phyloP scores from a whole-genome alignment of 2,888 invertebrate species.

The Protophormia terraenovae region DNA sequence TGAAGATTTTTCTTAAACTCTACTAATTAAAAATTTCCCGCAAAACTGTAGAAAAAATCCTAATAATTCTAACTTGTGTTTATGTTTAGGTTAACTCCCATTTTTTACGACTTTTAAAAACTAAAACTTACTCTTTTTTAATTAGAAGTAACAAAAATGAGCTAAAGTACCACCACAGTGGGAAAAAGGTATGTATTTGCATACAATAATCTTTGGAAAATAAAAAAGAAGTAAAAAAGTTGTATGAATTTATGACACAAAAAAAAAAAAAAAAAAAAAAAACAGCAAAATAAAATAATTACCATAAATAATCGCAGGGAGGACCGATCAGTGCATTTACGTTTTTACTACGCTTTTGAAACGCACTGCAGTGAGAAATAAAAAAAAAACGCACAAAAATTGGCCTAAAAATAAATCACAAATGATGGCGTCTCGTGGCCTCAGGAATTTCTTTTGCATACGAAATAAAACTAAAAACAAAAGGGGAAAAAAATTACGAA shows the following conservation, averaged over 20 bases:
- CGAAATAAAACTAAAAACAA: conserved; percentile 14
- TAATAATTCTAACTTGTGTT: background rate
- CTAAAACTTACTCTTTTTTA: conserved; percentile 22
- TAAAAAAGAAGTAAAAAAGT: background rate
- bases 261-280: background rate
- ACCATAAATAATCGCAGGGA: conserved; percentile 62
- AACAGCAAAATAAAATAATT: conserved; percentile 56
- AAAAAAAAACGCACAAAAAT: background rate
- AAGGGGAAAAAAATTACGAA: conserved; percentile 1
- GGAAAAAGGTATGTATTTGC: background rate
- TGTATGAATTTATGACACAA: conserved; percentile 37
- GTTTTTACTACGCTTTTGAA: background rate
- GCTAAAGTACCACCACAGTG: conserved; percentile 4
- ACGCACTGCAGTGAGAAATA: background rate
- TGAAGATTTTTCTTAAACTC: too few species aligned
- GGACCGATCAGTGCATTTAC: conserved; percentile 22
- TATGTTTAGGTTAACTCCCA: background rate
- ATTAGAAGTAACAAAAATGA: conserved; percentile 38
- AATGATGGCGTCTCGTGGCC: conserved; percentile 67
- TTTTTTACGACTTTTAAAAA: background rate
- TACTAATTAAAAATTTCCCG: background rate
- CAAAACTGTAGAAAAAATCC: background rate
- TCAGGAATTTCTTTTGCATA: conserved; percentile 64
- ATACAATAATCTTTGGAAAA: background rate
- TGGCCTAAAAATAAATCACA: conserved; percentile 69